A percentile compares a stretch with the other conserved stretches of the same genome.
phyloP scores from a whole-genome alignment of 2,797 vertebrate species.

The Liparis tanakae region DNA sequence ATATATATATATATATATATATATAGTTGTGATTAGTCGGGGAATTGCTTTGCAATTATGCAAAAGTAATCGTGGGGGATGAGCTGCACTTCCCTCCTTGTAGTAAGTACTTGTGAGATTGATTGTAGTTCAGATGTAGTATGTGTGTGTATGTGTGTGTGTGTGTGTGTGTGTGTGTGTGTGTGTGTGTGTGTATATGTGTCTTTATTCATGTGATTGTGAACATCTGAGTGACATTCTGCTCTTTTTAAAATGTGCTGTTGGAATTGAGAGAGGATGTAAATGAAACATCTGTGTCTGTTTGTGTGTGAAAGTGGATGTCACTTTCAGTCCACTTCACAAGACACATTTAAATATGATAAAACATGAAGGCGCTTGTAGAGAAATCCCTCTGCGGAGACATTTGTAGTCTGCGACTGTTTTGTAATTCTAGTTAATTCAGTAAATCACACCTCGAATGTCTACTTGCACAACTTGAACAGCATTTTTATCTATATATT shows the following conservation, averaged over 20 bases:
- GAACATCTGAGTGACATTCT: background rate
- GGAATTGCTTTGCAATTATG: slow-evolving; percentile 39
- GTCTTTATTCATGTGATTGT: background rate
- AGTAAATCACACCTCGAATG: background rate
- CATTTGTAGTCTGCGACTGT: background rate
- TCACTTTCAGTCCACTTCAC: slow-evolving; percentile 8
- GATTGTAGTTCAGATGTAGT: slow-evolving; percentile 12
- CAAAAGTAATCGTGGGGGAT: slow-evolving; percentile 36
- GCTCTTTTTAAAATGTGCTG: slow-evolving; percentile 9
- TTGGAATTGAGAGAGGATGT: slow-evolving; percentile 13
- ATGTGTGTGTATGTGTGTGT: background rate
- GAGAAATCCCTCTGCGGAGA: background rate
- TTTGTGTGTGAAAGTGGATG: slow-evolving; percentile 19
- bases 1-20: slow-evolving; percentile 7
- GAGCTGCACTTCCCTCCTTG: slow-evolving; percentile 13
- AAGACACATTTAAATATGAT: slow-evolving; percentile 2
- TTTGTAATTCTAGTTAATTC: slow-evolving; percentile 1
- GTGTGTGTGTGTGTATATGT: background rate
- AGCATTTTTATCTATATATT: background rate
- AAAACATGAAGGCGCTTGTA: background rate
- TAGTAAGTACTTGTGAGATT: background rate
- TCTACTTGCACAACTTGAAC: background rate
- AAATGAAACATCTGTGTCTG: slow-evolving; percentile 17
- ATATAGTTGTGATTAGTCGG: slow-evolving; percentile 32
- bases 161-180: background rate